Conservation (phyloP, 2,888 invertebrate genomes). For the Tuta absoluta region DNA sequence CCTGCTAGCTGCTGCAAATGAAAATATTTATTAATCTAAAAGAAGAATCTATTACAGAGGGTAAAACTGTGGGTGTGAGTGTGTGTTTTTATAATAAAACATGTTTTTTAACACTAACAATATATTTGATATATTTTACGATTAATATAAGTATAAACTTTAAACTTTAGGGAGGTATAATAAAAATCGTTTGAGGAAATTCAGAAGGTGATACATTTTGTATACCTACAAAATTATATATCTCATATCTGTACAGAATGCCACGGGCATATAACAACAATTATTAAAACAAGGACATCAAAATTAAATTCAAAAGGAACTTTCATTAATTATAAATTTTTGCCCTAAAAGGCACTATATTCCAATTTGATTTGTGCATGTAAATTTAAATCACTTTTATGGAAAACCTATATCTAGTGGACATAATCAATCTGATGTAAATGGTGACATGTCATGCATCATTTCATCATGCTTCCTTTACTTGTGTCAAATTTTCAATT, state of each 20-base stretch:
- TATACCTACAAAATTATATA: slow-evolving; percentile 11
- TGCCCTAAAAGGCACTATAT: slow-evolving; percentile 15
- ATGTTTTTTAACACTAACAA: background rate
- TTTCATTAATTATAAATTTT: background rate
- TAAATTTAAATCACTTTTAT: background rate
- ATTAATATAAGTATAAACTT: background rate
- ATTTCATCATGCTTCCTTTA: background rate
- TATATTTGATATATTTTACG: background rate
- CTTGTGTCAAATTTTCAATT: too few relatives aligned
- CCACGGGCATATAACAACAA: background rate
- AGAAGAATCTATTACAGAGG: too few relatives aligned
- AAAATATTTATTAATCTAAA: too few relatives aligned
- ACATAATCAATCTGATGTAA: background rate
- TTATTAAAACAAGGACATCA: background rate
- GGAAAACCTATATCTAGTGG: background rate
- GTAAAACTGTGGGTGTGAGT: background rate
- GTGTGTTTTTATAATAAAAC: background rate
- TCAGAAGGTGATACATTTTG: background rate
- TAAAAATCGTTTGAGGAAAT: background rate
- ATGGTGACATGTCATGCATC: background rate
- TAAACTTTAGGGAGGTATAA: background rate
- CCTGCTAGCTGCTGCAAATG: background rate
- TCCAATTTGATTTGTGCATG: slow-evolving; percentile 7
- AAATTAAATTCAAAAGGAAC: background rate
- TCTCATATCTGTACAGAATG: background rate